Evolutionary conservation across 1,140 invertebrate species (phyloP), one percentile per base, ranked within the genome.

Genomic region (Euwallacea fornicatus): DNA sequence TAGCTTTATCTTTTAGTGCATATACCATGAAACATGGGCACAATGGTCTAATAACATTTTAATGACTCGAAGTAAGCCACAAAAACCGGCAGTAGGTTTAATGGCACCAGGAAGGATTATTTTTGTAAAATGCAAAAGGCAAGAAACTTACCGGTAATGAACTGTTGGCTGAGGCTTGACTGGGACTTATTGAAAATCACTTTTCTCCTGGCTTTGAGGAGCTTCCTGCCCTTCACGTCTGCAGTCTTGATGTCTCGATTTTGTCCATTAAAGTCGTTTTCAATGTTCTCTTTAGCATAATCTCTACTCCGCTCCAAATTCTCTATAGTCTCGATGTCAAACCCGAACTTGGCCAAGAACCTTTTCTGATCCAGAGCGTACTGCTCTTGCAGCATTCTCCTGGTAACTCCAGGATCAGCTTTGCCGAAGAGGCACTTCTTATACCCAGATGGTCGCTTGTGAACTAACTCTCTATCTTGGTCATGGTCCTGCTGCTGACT

Each of bases 391-490:
- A 77, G 43, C 72, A 77, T 69, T 41, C 66, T 65, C 41, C 63
- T 68, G 7, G 76, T 77, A 15, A 75, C 74, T 6, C 59, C 70
- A 0, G 69, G 66, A 47, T 73, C 64, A 13, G 72, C 53, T 41
- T 73, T 59, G 9, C 76, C 76, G 47, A 77, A 77, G 7, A 77
- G 60, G 41, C 76, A 77, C 54, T 72, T 75, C 65, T 73, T 75
- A 42, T 41, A 41, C 16, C 46, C 47, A 7, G 42, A 11, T 44
- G 58, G 50, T 66, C 67, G 66, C 44, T 71, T 71, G 21, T 65
- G 69, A 10, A 7, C 46, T n/a, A 55, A 10, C 10, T 58, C 15
- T 43, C 64, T 66, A 4, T 64, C 63, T 42, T 59, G 44, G 42
- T 60, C 53, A 46, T 63, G 53, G 7, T 72, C 63, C 42, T 66